These are phyloP conservation scores for Parochlus steinenii DNA, from an alignment of 2,888 invertebrate genomes.

Conservation along the genomic window DNA sequence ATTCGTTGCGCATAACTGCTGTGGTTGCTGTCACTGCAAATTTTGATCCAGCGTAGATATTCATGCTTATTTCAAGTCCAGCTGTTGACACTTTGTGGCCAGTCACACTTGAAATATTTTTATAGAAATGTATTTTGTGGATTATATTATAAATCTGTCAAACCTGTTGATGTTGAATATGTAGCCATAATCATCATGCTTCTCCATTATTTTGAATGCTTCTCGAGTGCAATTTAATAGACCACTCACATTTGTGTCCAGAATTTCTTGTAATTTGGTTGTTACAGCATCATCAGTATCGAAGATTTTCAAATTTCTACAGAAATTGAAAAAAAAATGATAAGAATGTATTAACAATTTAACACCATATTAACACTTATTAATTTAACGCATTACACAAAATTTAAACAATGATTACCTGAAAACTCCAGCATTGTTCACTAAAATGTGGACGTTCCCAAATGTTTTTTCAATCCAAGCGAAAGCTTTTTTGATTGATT, in stretches of 20 bases:
- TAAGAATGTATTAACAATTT: too few species aligned
- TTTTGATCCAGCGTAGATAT: constrained; percentile 23
- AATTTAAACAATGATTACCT: too few species aligned
- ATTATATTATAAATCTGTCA: too few species aligned
- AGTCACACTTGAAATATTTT: constrained; percentile 21
- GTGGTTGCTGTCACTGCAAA: constrained; percentile 21
- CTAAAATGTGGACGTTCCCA: constrained; percentile 36
- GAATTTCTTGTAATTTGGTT: constrained; percentile 21
- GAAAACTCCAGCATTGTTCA: constrained; percentile 41
- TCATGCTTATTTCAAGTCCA: constrained; percentile 12
- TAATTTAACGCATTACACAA: too few species aligned
- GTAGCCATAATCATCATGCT: constrained; percentile 26
- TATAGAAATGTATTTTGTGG: too few species aligned
- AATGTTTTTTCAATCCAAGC: constrained; percentile 30
- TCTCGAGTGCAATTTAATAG: constrained; percentile 30
- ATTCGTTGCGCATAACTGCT: constrained; percentile 21
- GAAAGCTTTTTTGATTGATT: constrained; percentile 36
- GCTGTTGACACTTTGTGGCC: constrained; percentile 3
- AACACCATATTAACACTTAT: too few species aligned
- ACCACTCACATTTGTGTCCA: constrained; percentile 32
- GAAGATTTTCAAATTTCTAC: constrained; percentile 4
- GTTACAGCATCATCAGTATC: constrained; percentile 2
- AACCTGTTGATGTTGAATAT: constrained; percentile 32
- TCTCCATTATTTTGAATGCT: constrained; percentile 32
- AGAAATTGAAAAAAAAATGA: too few species aligned